Base-by-base conservation (phyloP, 2,888 invertebrate species). In the Chorisops tibialis region DNA sequence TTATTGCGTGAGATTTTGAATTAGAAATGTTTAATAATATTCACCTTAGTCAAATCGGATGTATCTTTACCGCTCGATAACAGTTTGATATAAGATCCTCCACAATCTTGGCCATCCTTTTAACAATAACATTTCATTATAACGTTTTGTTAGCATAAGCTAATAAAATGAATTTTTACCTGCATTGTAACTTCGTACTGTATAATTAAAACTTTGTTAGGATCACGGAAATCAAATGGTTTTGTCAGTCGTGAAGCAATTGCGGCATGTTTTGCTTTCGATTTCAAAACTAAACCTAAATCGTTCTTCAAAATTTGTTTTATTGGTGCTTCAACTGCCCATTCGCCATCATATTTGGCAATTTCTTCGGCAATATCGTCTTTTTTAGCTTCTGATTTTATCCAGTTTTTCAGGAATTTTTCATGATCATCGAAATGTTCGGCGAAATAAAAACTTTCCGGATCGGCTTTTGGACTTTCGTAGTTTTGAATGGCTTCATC, bases 91-190 rank as follows among this genome's bases (percentile, higher is more conserved):
- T 99, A 99, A 7, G 97, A 96, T 9, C 99, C 99, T 48, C 99
- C 99, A 79, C 99, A 99, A 77, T 97, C 97, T 80, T 96, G 96
- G 1, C 96, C 97, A 72, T 96, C 94, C 85, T 98, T 88, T 66
- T 4, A 60, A 62, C 12, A 45, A 51, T 11, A 24, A 48, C 30
- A 49, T 22, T 52, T 9, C 16, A 52, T 14, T 49, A 30, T 51
- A 16, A 14, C 47, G 12, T 16, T 12, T 16, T 16, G 6, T 12
- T 47, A n/a, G n/a, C 30, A 30, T 30, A 5, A 2, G 30, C 9
- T 2, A 45, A 18, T 18, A 45, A 45, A 4, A 22, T n/a, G 5
- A n/a, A 43, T 56, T n/a, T n/a, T n/a, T 69, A 84, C 85, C 83
- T 85, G 85, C 80, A 96, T 89, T 62, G 88, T 88, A 35, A 92